Conservation (phyloP, 2,888 invertebrate species). For the Rotaria magnacalcarata region DNA sequence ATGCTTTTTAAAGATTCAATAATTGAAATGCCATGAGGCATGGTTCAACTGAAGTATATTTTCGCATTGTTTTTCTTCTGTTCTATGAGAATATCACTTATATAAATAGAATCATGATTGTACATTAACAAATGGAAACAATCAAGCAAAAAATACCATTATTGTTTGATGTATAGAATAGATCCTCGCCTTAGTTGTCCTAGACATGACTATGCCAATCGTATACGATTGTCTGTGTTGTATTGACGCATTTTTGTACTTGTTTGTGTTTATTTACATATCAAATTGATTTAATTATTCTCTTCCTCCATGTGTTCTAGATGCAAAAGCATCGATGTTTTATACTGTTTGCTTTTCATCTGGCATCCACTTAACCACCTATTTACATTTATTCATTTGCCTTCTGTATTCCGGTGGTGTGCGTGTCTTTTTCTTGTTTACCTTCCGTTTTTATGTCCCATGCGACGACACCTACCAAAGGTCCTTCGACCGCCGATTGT, state of each 20-base stretch:
- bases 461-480: background rate
- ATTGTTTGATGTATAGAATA: background rate
- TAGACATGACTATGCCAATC: background rate
- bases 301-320: background rate
- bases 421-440: background rate
- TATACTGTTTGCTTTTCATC: background rate
- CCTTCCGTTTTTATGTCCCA: background rate
- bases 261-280: background rate
- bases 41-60: background rate
- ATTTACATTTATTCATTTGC: background rate
- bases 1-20: background rate
- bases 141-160: background rate
- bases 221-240: background rate
- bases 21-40: background rate
- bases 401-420: background rate
- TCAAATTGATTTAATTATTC: background rate
- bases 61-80: no score
- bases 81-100: no score
- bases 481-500: slow-evolving; percentile 9
- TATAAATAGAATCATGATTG: background rate
- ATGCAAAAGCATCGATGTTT: background rate
- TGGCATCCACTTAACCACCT: background rate
- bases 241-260: background rate
- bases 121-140: background rate
- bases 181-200: background rate